These are phyloP conservation scores for Orycteropus afer DNA, from an alignment of 2,113 vertebrate genomes.

Conservation along the genomic window DNA sequence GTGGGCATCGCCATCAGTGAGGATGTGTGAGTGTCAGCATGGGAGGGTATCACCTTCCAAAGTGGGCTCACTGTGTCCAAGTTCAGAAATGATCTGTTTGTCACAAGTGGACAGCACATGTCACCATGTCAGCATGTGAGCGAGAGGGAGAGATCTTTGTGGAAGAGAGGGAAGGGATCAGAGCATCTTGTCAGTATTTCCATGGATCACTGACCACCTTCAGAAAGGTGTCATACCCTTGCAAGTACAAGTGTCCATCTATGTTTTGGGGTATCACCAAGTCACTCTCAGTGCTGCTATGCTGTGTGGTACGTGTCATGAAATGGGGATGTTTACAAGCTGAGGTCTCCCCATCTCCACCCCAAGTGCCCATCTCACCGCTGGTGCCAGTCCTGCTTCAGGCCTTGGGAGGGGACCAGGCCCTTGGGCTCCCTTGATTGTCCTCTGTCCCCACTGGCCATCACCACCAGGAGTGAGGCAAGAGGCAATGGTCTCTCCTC, in stretches of 20 bases:
- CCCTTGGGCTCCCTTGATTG: rapidly evolving
- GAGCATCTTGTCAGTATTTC: not conserved
- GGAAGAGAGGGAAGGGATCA: not conserved
- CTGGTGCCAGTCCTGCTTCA: not conserved
- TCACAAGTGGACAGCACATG: not conserved
- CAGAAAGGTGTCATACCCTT: too few relatives aligned
- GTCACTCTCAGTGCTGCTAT: rapidly evolving
- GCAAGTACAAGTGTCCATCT: not conserved
- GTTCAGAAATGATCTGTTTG: not conserved
- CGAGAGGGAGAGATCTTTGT: not conserved
- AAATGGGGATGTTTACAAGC: not conserved
- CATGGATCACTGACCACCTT: not conserved
- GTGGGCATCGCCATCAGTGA: not conserved
- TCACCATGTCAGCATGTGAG: not conserved
- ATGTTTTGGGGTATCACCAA: not conserved
- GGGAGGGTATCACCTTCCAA: not conserved
- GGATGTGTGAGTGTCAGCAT: rapidly evolving
- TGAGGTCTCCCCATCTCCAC: too few relatives aligned
- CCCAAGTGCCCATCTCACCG: not conserved
- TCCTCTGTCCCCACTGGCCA: not conserved
- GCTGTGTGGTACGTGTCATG: not conserved
- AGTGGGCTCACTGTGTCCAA: not conserved
- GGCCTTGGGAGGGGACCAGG: not conserved
- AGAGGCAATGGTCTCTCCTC: not conserved
- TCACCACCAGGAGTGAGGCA: not conserved